Conservation (phyloP, 2,888 invertebrate genomes). For the Drosophila seclusa region DNA sequence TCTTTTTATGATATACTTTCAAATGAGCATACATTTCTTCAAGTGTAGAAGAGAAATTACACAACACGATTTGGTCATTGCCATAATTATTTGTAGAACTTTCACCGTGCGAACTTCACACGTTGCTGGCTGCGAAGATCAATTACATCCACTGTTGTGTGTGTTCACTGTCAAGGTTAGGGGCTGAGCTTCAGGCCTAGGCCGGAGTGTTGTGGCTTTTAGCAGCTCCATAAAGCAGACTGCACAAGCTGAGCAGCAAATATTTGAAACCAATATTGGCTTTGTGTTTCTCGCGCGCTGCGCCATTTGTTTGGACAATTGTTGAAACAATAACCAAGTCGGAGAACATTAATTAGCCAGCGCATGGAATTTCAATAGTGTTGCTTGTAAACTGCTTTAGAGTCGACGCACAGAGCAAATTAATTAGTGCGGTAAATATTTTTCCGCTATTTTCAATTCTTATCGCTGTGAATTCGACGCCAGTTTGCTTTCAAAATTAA, state of each 20-base stretch:
- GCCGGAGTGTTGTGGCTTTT: constrained; percentile 28
- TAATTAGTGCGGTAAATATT: constrained; percentile 41
- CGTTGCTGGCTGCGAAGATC: constrained; percentile 12
- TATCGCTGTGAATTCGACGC: constrained; percentile 28
- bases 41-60: constrained; percentile 4
- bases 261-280: constrained; percentile 54
- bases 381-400: constrained; percentile 7
- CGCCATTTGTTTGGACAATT: constrained; percentile 57
- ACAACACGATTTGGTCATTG: constrained; percentile 3
- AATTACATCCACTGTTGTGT: constrained; percentile 10
- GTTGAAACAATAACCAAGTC: constrained; percentile 53
- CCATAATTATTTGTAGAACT: neutral
- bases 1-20: no score
- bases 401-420: constrained; percentile 13
- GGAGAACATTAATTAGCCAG: constrained; percentile 39
- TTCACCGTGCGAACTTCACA: constrained; percentile 3
- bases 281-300: constrained; percentile 24
- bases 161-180: constrained; percentile 38
- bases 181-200: constrained; percentile 4
- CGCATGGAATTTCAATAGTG: constrained; percentile 1
- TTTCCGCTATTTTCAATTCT: constrained; percentile 10
- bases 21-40: neutral
- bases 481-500: constrained; percentile 7
- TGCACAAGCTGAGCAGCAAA: constrained; percentile 35
- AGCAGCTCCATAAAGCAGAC: constrained; percentile 26